Conservation (phyloP, 2,113 vertebrate genomes). For the Pelmatolapia mariae region DNA sequence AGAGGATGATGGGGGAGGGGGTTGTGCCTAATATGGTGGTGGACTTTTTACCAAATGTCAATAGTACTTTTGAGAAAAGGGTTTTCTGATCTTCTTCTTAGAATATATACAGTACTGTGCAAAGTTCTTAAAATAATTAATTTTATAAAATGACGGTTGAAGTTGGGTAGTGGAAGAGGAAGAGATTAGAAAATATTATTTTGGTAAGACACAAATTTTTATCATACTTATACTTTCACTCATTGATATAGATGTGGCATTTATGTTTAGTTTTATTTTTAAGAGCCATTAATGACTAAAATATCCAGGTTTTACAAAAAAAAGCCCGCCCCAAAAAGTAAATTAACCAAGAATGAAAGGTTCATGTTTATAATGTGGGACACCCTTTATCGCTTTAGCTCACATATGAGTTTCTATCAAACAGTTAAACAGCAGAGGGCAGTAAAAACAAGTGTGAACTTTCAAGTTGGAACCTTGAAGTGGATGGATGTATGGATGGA, state of each 20-base stretch:
- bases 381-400: neutral
- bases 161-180: neutral
- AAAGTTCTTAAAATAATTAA: neutral
- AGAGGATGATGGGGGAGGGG: fast-evolving
- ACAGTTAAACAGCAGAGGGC: conserved; percentile 17
- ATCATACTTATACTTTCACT: neutral
- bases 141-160: neutral
- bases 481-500: neutral
- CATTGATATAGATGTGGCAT: neutral
- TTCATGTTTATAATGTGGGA: neutral
- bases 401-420: neutral
- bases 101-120: neutral
- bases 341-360: neutral
- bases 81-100: neutral
- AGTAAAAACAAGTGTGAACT: neutral
- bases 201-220: neutral
- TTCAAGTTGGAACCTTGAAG: neutral
- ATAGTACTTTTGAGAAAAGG: neutral
- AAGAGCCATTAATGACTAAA: neutral
- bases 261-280: neutral
- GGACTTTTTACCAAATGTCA: neutral
- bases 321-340: neutral
- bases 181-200: neutral
- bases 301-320: neutral
- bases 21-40: neutral